These are phyloP conservation scores for Agrotis clavis DNA, from an alignment of 2,888 invertebrate species.

Conservation along the genomic window DNA sequence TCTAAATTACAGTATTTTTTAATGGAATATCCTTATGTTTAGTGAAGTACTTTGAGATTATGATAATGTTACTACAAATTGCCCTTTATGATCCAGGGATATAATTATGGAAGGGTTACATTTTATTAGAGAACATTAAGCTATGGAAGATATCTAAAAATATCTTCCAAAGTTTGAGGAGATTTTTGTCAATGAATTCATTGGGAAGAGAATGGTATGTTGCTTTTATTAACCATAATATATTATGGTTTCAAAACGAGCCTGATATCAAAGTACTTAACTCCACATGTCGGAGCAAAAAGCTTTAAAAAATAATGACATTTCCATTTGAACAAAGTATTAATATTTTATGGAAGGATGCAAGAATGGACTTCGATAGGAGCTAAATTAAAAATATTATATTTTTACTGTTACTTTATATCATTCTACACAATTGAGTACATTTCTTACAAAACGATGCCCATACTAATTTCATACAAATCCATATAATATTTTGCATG, in stretches of 20 bases:
- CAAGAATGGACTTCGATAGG: constrained; percentile 74
- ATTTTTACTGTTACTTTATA: constrained; percentile 42
- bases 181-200: too few species aligned
- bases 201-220: too few species aligned
- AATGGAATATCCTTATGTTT: constrained; percentile 34
- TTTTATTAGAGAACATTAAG: neutral
- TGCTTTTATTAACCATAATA: too few species aligned
- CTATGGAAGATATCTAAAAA: constrained; percentile 1
- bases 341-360: constrained; percentile 73
- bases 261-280: constrained; percentile 50
- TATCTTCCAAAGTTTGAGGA: too few species aligned
- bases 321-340: constrained; percentile 60
- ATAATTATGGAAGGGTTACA: too few species aligned
- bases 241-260: neutral
- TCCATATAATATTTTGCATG: constrained; percentile 55
- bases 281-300: constrained; percentile 58
- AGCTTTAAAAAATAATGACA: constrained; percentile 68
- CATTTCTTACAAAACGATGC: constrained; percentile 67
- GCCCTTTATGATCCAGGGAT: too few species aligned
- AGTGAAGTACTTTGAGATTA: constrained; percentile 36
- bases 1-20: constrained; percentile 56
- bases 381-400: constrained; percentile 68
- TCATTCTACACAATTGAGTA: constrained; percentile 68
- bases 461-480: constrained; percentile 60
- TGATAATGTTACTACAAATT: too few species aligned